A percentile compares a stretch with the other conserved stretches of the same genome.
Evolutionary conservation across 2,888 invertebrate species (phyloP).

Genomic region (Calameuta pallipes): DNA sequence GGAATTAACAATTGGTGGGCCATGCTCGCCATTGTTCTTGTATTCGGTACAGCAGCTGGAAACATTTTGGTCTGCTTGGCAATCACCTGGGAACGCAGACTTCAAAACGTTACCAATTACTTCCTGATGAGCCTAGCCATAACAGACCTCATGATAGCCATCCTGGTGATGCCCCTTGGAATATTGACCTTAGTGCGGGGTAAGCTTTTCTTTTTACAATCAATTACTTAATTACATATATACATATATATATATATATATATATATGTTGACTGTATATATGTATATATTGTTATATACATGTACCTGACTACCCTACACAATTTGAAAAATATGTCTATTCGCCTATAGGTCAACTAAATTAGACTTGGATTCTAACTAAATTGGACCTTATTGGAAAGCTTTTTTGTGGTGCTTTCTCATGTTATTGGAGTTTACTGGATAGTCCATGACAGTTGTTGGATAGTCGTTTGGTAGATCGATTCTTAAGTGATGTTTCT

Average conservation of each 20-base stretch:
- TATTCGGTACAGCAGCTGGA: constrained; percentile 88
- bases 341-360: background rate
- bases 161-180: constrained; percentile 95
- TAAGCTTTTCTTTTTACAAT: constrained; percentile 66
- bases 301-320: too few relatives aligned
- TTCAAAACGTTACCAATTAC: constrained; percentile 98
- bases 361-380: background rate
- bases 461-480: background rate
- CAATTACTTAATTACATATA: too few relatives aligned
- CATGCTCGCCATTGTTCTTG: constrained; percentile 79
- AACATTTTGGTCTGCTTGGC: constrained; percentile 95
- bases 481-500: background rate
- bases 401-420: background rate
- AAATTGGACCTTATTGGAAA: background rate
- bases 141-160: constrained; percentile 93
- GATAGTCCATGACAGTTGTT: background rate
- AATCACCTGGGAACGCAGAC: constrained; percentile 88
- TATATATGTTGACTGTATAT: too few relatives aligned
- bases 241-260: too few relatives aligned
- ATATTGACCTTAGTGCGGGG: constrained; percentile 85
- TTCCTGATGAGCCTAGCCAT: constrained; percentile 96
- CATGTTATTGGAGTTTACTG: background rate
- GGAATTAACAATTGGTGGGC: constrained; percentile 83
- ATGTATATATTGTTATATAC: too few relatives aligned
- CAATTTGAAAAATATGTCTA: background rate